Percentiles rank a stretch among this genome's conserved stretches.
These are phyloP conservation scores for Nephila pilipes DNA, from an alignment of 1,140 invertebrate species.

Conservation along the genomic window DNA sequence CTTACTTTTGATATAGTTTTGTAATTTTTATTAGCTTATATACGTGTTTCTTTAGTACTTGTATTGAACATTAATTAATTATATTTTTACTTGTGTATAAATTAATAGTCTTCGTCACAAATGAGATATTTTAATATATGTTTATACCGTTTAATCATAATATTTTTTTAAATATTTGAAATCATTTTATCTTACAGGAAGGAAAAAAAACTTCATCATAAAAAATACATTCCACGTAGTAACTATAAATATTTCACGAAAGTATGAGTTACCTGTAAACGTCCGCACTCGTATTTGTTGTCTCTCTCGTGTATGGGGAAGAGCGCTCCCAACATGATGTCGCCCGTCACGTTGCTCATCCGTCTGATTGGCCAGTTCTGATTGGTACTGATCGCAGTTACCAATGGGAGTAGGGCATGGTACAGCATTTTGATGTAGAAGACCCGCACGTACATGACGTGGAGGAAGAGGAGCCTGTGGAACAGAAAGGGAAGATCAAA, in stretches of 20 bases:
- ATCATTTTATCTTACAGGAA: too few relatives aligned
- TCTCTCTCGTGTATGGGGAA: constrained; percentile 84
- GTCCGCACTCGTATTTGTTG: constrained; percentile 81
- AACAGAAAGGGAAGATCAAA: not conserved
- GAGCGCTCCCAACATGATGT: constrained; percentile 83
- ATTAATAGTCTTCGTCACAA: too few relatives aligned
- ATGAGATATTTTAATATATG: too few relatives aligned
- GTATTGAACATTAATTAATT: too few relatives aligned
- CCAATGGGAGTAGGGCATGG: constrained; percentile 21
- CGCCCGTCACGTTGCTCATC: constrained; percentile 81
- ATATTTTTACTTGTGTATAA: too few relatives aligned
- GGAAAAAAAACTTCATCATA: too few relatives aligned
- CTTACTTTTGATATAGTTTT: too few relatives aligned
- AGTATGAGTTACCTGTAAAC: constrained; percentile 82
- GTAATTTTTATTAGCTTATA: too few relatives aligned
- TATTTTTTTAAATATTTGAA: too few relatives aligned
- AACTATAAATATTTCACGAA: not conserved
- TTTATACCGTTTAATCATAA: too few relatives aligned
- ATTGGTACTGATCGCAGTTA: not conserved
- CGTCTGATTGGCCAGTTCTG: constrained; percentile 78
- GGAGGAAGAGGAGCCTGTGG: not conserved
- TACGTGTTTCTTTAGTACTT: too few relatives aligned
- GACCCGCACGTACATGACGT: not conserved
- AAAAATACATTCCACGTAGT: too few relatives aligned
- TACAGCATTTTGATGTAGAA: not conserved